Base-by-base conservation (phyloP, 2,113 vertebrate species). In the Noctilio leporinus region DNA sequence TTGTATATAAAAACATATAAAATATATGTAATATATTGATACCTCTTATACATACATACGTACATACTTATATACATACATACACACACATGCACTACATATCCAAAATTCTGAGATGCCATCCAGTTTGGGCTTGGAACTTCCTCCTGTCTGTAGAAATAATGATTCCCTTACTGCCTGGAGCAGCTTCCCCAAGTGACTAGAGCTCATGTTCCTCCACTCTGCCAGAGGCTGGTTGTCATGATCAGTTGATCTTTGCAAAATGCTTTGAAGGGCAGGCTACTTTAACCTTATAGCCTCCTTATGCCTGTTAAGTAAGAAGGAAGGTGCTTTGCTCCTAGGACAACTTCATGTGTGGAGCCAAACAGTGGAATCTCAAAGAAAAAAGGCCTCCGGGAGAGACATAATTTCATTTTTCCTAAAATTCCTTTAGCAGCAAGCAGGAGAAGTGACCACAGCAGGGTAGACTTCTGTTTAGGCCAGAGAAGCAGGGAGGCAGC, bases 391-490 rank as follows among this genome's bases (percentile, higher is more conserved):
- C 65, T 72, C 70, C 62, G 49, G 14, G 43, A 2, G n/a, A n/a
- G n/a, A n/a, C n/a, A n/a, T n/a, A n/a, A n/a, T n/a, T n/a, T n/a
- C n/a, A n/a, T n/a, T n/a, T n/a, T 80, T n/a, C 28, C 80, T 72
- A 47, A 78, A 81, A 93, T 84, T 84, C 85, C 78, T 92, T 57
- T 76, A 55, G 49, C 51, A 82, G 57, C 51, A 81, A 64, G 95
- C 80, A 95, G 94, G 90, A 91, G 95, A 96, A 92, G 53, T 67
- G 87, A 47, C 84, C 72, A 3, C 82, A 78, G 76, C 70, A 49
- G 77, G 89, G 47, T 16, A 81, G 94, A 89, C 92, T 96, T 95
- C 65, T 96, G 95, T 96, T 95, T 96, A 96, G 92, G 95, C 87
- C 88, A 85, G 85, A 53, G 75, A 91, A 96, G 75, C 85, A 85